These are phyloP conservation scores for Orbicella faveolata DNA, from an alignment of 64 coral and sea anemone species.

Conservation along the genomic window DNA sequence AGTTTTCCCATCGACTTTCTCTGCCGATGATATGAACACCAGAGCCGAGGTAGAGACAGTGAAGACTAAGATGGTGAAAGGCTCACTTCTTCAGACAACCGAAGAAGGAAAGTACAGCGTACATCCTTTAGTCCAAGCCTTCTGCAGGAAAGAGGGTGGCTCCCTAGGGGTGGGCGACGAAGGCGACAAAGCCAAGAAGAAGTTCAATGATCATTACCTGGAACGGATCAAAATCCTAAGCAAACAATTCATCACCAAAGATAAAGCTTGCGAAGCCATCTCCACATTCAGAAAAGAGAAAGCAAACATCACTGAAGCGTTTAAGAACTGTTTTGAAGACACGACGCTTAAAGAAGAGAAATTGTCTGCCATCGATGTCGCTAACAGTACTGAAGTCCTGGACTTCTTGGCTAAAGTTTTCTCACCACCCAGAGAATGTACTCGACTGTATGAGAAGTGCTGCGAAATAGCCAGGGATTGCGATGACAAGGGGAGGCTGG, in stretches of 20 bases:
- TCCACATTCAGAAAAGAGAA: background rate
- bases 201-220: constrained; percentile 6
- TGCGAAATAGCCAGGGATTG: background rate
- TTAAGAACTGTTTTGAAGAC: background rate
- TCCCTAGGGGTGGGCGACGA: background rate
- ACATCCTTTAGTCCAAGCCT: background rate
- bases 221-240: background rate
- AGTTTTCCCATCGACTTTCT: background rate
- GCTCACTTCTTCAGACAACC: background rate
- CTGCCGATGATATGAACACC: background rate
- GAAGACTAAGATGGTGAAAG: background rate
- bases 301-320: background rate
- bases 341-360: background rate
- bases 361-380: background rate
- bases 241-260: background rate
- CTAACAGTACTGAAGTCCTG: background rate
- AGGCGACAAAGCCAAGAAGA: background rate
- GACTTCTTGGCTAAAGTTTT: constrained; percentile 27
- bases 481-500: background rate
- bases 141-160: background rate
- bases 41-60: background rate
- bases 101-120: background rate
- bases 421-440: background rate
- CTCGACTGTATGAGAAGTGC: background rate
- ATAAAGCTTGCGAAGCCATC: background rate